Evolutionary conservation across 1,140 invertebrate species (phyloP).

Genomic region (Dendrolimus kikuchii): DNA sequence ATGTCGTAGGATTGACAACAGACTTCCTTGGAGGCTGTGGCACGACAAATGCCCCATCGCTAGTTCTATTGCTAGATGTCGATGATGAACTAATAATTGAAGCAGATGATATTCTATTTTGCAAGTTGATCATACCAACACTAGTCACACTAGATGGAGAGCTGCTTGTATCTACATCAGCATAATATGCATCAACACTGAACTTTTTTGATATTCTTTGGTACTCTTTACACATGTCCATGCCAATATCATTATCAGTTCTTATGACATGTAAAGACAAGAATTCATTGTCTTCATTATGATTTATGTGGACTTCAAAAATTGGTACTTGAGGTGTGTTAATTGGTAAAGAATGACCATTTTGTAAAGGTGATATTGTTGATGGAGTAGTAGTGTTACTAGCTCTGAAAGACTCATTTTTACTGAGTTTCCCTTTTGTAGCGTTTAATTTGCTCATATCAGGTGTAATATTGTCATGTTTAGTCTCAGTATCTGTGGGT

Average conservation of each 20-base stretch:
- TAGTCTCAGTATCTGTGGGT: conserved; percentile 36
- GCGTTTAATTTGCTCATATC: conserved; percentile 46
- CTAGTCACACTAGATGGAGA: conserved; percentile 67
- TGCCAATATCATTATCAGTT: conserved; percentile 61
- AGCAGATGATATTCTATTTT: conserved; percentile 60
- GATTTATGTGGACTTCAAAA: conserved; percentile 61
- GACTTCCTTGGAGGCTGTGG: conserved; percentile 62
- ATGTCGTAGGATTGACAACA: conserved; percentile 42
- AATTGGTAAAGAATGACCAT: conserved; percentile 56
- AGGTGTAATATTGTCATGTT: conserved; percentile 39
- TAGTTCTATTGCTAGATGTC: conserved; percentile 58
- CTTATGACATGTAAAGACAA: conserved; percentile 59
- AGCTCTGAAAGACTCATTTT: conserved; percentile 50
- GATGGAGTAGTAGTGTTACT: conserved; percentile 63
- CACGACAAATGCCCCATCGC: conserved; percentile 63
- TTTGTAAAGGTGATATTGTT: conserved; percentile 62
- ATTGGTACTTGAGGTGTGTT: conserved; percentile 52
- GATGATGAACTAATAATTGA: conserved; percentile 59
- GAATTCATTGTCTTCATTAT: conserved; percentile 66
- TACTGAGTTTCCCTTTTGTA: conserved; percentile 37
- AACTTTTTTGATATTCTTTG: conserved; percentile 63
- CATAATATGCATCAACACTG: conserved; percentile 61
- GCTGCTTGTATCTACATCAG: conserved; percentile 50
- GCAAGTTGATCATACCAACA: conserved; percentile 57
- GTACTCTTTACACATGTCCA: conserved; percentile 66